A percentile compares a stretch with the other conserved stretches of the same genome.
Conservation (phyloP, 2,113 vertebrate genomes). For the Chaetura pelagica region DNA sequence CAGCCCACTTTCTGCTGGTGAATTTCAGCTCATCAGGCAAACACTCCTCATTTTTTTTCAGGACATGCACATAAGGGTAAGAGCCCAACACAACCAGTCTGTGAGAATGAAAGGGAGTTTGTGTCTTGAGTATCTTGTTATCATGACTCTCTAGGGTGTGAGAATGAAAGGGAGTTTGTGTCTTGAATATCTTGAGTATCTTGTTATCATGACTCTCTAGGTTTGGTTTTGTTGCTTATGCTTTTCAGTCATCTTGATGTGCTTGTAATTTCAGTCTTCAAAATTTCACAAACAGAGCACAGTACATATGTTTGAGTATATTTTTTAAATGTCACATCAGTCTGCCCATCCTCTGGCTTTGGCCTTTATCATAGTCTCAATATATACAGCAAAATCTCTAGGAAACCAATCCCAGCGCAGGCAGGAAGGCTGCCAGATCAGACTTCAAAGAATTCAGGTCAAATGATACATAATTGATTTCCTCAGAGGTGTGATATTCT, state of each 20-base stretch:
- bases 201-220: background rate
- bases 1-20: slow-evolving; percentile 80
- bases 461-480: accelerated
- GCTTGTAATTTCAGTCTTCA: background rate
- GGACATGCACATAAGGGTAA: slow-evolving; percentile 98
- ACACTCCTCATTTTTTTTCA: slow-evolving; percentile 96
- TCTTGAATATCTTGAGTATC: background rate
- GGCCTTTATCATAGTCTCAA: too few species aligned
- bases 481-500: background rate
- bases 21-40: slow-evolving; percentile 96
- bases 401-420: background rate
- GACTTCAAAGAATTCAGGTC: background rate
- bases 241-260: background rate
- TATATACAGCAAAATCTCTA: background rate
- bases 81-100: background rate
- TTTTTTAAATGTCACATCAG: too few species aligned
- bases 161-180: background rate
- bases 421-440: background rate
- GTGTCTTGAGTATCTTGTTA: background rate
- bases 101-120: background rate
- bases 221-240: background rate
- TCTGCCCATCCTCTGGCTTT: too few species aligned
- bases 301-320: too few species aligned
- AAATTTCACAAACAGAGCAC: background rate
- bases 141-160: background rate